Evolutionary conservation across 2,797 vertebrate genomes (phyloP).

Genomic region (Harpagifer antarcticus): DNA sequence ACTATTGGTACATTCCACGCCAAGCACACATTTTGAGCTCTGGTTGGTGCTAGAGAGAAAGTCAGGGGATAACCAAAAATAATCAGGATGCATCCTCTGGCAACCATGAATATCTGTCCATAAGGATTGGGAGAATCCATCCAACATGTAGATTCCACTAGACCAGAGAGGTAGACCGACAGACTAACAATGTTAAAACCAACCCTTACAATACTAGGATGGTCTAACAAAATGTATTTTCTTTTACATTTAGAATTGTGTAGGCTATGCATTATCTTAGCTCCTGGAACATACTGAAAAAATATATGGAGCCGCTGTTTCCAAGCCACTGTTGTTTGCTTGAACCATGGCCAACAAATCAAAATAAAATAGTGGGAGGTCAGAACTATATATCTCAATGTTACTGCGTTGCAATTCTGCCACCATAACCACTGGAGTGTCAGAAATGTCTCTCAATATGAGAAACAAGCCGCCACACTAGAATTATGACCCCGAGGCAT

Average conservation of each 20-base stretch:
- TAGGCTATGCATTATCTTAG: neutral
- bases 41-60: neutral
- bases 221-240: neutral
- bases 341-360: conserved; percentile 57
- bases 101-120: no score
- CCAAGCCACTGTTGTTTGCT: conserved; percentile 25
- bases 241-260: neutral
- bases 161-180: no score
- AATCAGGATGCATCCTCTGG: no score
- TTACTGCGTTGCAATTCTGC: conserved; percentile 46
- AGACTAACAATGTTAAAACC: no score
- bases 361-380: conserved; percentile 48
- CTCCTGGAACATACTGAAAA: neutral
- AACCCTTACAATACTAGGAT: no score
- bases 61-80: neutral
- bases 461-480: conserved; percentile 66
- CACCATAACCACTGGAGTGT: conserved; percentile 62
- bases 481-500: conserved; percentile 69
- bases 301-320: conserved; percentile 18
- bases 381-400: conserved; percentile 44
- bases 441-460: conserved; percentile 64
- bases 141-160: no score
- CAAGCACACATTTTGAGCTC: no score
- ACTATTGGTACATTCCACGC: no score
- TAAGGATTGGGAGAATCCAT: no score